Percentiles rank a stretch among this genome's conserved stretches.
Conservation (phyloP, 2,797 vertebrate species). For the Chanos chanos region DNA sequence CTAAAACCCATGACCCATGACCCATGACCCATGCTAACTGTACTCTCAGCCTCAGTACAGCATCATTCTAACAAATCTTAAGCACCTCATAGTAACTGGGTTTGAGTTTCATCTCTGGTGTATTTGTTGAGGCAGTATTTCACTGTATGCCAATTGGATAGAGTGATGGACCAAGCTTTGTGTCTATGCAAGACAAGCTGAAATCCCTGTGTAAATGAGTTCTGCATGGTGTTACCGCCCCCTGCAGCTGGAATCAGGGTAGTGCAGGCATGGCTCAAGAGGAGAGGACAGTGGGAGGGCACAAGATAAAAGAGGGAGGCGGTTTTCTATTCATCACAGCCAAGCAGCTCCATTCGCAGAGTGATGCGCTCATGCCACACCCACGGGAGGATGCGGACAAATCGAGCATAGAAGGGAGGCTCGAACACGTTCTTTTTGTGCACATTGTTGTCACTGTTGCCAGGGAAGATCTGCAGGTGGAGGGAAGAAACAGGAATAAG, state of each 20-base stretch:
- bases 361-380: slow-evolving; percentile 95
- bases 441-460: slow-evolving; percentile 91
- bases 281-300: slow-evolving; percentile 22
- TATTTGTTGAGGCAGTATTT: not conserved
- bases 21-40: too few species aligned
- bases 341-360: slow-evolving; percentile 90
- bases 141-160: slow-evolving; percentile 1
- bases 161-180: too few species aligned
- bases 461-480: slow-evolving; percentile 80
- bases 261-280: slow-evolving; percentile 65
- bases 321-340: slow-evolving; percentile 76
- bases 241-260: slow-evolving; percentile 63
- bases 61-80: slow-evolving; percentile 6
- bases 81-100: not conserved
- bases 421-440: slow-evolving; percentile 93
- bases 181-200: too few species aligned
- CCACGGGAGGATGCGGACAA: slow-evolving; percentile 85
- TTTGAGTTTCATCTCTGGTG: slow-evolving; percentile 4
- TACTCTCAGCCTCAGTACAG: not conserved
- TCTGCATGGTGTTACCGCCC: slow-evolving; percentile 61
- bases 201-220: not conserved
- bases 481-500: slow-evolving; percentile 7
- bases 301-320: not conserved
- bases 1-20: too few species aligned
- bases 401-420: slow-evolving; percentile 76